These are phyloP conservation scores for Chaenodraco wilsoni DNA, from an alignment of 2,797 vertebrate genomes.

Conservation along the genomic window DNA sequence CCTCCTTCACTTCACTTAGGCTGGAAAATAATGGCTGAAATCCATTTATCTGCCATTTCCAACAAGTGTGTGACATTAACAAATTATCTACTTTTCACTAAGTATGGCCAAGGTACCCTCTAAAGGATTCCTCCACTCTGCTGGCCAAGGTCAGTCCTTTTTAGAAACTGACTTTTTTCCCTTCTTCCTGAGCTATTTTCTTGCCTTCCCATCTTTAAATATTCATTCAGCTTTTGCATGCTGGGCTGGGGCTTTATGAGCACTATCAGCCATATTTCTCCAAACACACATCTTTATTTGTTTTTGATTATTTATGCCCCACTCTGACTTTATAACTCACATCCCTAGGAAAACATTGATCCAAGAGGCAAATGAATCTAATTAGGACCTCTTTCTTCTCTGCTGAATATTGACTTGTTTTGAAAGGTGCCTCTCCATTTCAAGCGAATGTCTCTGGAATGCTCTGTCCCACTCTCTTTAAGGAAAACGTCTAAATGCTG, in stretches of 20 bases:
- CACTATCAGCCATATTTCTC: slow-evolving; percentile 84
- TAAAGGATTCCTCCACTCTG: slow-evolving; percentile 84
- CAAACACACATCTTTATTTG: slow-evolving; percentile 87
- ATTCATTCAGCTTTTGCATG: slow-evolving; percentile 84
- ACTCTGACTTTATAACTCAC: slow-evolving; percentile 85
- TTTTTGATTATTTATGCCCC: slow-evolving; percentile 87
- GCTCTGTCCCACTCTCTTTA: slow-evolving; percentile 77
- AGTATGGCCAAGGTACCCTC: slow-evolving; percentile 88
- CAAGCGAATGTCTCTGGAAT: slow-evolving; percentile 82
- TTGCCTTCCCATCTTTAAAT: slow-evolving; percentile 86
- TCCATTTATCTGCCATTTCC: slow-evolving; percentile 93
- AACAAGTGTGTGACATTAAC: slow-evolving; percentile 90
- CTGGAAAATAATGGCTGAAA: slow-evolving; percentile 89
- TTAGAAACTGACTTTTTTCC: slow-evolving; percentile 77
- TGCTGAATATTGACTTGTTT: slow-evolving; percentile 86
- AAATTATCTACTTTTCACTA: slow-evolving; percentile 90
- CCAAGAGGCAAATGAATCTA: slow-evolving; percentile 86
- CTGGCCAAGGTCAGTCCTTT: slow-evolving; percentile 85
- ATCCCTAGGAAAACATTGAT: slow-evolving; percentile 87
- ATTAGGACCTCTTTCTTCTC: slow-evolving; percentile 85
- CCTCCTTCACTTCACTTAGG: slow-evolving; percentile 90
- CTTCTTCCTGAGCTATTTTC: slow-evolving; percentile 75
- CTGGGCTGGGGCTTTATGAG: slow-evolving; percentile 82
- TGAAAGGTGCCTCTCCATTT: slow-evolving; percentile 86
- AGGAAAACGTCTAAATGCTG: slow-evolving; percentile 78